A percentile compares a stretch with the other conserved stretches of the same genome.
phyloP scores from a whole-genome alignment of 1,140 invertebrate genomes.

The Pseudomyrmex pallidus region DNA sequence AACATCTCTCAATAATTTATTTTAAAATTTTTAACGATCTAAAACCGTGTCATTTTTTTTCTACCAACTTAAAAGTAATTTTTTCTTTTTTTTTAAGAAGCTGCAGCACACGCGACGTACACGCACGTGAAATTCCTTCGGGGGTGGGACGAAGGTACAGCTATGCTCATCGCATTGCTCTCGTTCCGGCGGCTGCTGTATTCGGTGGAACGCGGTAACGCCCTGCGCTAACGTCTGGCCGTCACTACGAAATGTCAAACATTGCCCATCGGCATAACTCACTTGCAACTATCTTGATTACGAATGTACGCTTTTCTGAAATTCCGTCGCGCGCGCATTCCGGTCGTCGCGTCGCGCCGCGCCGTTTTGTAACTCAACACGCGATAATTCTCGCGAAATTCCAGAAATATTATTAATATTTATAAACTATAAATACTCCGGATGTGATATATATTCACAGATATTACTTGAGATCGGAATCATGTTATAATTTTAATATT shows the following conservation, averaged over 20 bases:
- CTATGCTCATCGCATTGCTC: constrained; percentile 43
- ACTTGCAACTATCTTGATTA: constrained; percentile 52
- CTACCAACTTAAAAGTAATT: not conserved
- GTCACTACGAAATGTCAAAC: constrained; percentile 58
- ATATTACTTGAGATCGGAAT: too few species aligned
- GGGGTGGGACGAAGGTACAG: constrained; percentile 44
- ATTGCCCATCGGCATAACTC: constrained; percentile 40
- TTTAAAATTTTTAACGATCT: too few species aligned
- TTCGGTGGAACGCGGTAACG: constrained; percentile 50
- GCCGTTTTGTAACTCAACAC: not conserved
- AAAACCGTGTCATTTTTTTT: not conserved
- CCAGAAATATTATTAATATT: not conserved
- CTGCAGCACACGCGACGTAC: not conserved
- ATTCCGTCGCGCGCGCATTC: constrained; percentile 21
- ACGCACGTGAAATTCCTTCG: constrained; percentile 42
- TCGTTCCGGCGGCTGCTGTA: constrained; percentile 35
- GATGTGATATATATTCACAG: too few species aligned
- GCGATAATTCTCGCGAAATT: constrained; percentile 15
- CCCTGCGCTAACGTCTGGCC: constrained; percentile 36
- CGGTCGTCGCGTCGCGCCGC: not conserved
- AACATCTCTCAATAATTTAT: too few species aligned
- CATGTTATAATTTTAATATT: too few species aligned
- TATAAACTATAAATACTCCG: too few species aligned
- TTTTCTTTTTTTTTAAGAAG: constrained; percentile 19
- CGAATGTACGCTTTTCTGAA: constrained; percentile 34